phyloP scores from a whole-genome alignment of 1,140 invertebrate genomes.

The Eufriesea mexicana region DNA sequence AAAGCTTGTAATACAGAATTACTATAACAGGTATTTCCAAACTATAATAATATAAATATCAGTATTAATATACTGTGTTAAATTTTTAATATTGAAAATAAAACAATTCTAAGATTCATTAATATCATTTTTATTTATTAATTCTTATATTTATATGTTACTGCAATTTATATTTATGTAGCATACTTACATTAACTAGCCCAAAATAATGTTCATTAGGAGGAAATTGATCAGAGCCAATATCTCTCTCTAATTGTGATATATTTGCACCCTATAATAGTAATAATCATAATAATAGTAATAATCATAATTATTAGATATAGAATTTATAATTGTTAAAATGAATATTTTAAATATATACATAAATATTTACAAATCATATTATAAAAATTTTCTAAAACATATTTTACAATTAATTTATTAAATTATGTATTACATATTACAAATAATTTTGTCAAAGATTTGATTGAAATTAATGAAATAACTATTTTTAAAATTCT shows the following conservation, averaged over 20 bases:
- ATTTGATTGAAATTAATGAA: no score
- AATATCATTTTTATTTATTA: neutral
- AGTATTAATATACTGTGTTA: no score
- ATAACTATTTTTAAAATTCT: no score
- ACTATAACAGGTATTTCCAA: constrained; percentile 99
- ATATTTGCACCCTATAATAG: constrained; percentile 95
- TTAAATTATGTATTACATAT: neutral
- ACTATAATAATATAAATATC: constrained; percentile 86
- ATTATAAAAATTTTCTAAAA: no score
- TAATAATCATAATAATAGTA: constrained; percentile 12
- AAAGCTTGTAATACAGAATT: constrained; percentile 99
- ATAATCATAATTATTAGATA: no score
- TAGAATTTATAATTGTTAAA: no score
- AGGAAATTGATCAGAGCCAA: constrained; percentile 98
- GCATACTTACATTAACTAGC: constrained; percentile 96
- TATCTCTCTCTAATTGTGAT: constrained; percentile 98
- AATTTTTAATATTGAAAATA: neutral
- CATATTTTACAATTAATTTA: constrained; percentile 1
- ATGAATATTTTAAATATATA: no score
- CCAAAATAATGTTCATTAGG: constrained; percentile 99
- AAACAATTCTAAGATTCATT: neutral
- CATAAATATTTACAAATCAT: no score
- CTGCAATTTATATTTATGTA: no score
- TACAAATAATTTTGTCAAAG: no score
- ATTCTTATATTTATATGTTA: neutral